Conservation (phyloP, 2,113 vertebrate genomes). For the Urocitellus parryii region DNA sequence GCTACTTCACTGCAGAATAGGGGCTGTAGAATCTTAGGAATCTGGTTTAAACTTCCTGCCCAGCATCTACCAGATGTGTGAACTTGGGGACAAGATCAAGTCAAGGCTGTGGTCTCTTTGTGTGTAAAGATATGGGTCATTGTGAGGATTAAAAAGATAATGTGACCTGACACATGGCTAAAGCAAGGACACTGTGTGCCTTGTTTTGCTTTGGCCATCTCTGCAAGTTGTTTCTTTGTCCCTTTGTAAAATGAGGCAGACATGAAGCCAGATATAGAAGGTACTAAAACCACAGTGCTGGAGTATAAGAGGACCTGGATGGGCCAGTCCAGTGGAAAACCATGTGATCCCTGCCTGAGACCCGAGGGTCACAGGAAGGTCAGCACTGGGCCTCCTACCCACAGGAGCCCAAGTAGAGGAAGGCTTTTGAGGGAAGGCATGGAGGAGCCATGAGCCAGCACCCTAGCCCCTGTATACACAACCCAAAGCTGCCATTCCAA, state of each 20-base stretch:
- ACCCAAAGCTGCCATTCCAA: background rate
- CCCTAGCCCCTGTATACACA: rapidly evolving
- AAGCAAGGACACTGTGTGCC: too few relatives aligned
- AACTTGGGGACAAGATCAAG: background rate
- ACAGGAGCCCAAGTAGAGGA: background rate
- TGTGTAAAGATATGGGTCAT: background rate
- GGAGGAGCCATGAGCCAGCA: background rate
- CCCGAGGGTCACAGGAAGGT: background rate
- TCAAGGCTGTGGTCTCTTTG: background rate
- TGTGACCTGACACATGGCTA: background rate
- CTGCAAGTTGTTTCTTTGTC: background rate
- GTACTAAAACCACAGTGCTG: too few relatives aligned
- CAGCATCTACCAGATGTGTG: background rate
- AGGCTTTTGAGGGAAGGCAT: background rate
- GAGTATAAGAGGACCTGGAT: background rate
- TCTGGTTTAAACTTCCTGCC: background rate
- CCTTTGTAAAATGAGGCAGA: background rate
- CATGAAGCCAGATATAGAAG: too few relatives aligned
- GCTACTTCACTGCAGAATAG: background rate
- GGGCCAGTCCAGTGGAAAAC: background rate
- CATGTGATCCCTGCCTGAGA: background rate
- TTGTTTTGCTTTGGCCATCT: background rate
- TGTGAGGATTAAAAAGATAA: background rate
- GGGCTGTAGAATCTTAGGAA: background rate
- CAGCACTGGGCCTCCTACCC: rapidly evolving